Evolutionary conservation across 1,140 invertebrate genomes (phyloP).

Genomic region (Luehdorfia chinensis): DNA sequence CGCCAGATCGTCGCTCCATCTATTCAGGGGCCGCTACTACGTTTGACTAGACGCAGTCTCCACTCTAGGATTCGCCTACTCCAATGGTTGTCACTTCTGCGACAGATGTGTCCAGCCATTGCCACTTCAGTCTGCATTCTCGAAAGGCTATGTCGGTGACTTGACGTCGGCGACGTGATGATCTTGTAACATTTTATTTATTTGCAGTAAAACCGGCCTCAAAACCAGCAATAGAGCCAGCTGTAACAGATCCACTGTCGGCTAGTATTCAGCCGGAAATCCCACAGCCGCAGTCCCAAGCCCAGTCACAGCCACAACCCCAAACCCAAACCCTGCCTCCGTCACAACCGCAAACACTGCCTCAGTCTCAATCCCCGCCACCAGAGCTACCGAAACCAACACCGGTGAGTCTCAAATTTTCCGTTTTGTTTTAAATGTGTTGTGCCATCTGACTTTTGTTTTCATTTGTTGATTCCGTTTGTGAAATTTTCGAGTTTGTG

Average conservation of each 20-base stretch:
- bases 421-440: neutral
- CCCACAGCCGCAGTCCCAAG: constrained; percentile 21
- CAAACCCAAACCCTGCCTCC: constrained; percentile 17
- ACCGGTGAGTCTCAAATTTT: constrained; percentile 43
- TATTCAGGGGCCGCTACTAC: too few relatives aligned
- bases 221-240: constrained; percentile 37
- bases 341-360: constrained; percentile 11
- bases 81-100: too few relatives aligned
- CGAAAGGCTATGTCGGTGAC: too few relatives aligned
- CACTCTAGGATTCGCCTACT: too few relatives aligned
- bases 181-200: too few relatives aligned
- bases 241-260: constrained; percentile 30
- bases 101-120: too few relatives aligned
- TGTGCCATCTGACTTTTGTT: constrained; percentile 19
- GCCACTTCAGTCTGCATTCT: too few relatives aligned
- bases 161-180: too few relatives aligned
- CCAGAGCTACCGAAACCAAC: constrained; percentile 65
- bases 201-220: constrained; percentile 31
- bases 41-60: too few relatives aligned
- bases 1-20: too few relatives aligned
- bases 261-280: constrained; percentile 19
- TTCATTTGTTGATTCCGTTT: constrained; percentile 11
- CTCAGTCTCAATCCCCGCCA: constrained; percentile 28
- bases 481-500: neutral
- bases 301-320: constrained; percentile 15